Evolutionary conservation across 2,113 vertebrate species (phyloP).

Genomic region (Alces alces): DNA sequence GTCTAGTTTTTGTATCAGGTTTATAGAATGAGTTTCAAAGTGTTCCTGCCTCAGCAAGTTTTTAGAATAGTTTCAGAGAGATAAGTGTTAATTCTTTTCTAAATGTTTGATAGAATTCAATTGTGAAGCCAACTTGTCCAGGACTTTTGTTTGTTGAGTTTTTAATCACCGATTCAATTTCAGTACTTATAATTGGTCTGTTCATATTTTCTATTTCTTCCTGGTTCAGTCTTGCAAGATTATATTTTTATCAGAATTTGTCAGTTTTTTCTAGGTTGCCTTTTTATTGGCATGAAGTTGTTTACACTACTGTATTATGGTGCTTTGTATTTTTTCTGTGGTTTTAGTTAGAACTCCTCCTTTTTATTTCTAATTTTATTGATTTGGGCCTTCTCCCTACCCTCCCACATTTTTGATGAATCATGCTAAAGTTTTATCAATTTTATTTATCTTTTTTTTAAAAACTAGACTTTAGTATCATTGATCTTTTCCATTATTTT

Average conservation of each 20-base stretch:
- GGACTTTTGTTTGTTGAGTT: background rate
- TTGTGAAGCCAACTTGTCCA: background rate
- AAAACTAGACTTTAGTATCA: background rate
- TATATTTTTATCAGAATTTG: background rate
- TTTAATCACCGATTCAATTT: background rate
- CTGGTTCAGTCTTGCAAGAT: background rate
- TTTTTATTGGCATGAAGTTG: background rate
- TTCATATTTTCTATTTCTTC: background rate
- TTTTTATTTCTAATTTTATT: background rate
- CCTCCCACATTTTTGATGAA: background rate
- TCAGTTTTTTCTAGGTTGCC: background rate
- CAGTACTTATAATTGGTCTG: background rate
- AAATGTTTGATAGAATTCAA: background rate
- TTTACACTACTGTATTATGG: background rate
- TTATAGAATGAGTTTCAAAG: background rate
- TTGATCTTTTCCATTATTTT: background rate
- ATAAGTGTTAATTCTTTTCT: background rate
- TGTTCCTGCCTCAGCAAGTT: background rate
- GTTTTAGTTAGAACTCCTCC: background rate
- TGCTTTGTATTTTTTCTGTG: background rate
- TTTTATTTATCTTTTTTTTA: background rate
- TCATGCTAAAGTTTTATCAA: background rate
- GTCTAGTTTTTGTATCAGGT: background rate
- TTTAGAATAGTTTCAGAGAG: background rate
- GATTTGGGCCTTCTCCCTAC: background rate